Percentiles rank a stretch among this genome's conserved stretches.
phyloP scores from a whole-genome alignment of 2,113 vertebrate species.

The Seriola rivoliana region DNA sequence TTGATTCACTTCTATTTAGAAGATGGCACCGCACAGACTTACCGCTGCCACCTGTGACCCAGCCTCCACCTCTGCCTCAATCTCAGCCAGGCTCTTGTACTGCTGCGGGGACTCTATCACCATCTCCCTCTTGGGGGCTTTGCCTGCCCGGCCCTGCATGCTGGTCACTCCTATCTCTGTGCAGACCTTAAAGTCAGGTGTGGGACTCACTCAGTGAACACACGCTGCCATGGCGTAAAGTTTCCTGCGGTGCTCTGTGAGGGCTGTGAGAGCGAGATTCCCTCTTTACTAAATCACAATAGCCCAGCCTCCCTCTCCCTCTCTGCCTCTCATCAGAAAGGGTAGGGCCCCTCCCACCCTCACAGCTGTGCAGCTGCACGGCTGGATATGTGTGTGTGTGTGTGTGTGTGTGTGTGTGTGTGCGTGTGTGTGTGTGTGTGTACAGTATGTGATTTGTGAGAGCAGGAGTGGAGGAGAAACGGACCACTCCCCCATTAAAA shows the following conservation, averaged over 20 bases:
- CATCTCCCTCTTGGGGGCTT: slow-evolving; percentile 89
- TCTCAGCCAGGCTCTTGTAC: slow-evolving; percentile 85
- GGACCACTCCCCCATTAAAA: slow-evolving; percentile 67
- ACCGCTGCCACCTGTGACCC: slow-evolving; percentile 85
- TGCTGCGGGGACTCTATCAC: slow-evolving; percentile 88
- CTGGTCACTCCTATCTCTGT: slow-evolving; percentile 47
- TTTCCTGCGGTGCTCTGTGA: slow-evolving; percentile 19
- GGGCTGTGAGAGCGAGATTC: slow-evolving; percentile 49
- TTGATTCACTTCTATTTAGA: not conserved
- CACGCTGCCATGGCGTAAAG: slow-evolving; percentile 46
- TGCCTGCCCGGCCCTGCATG: slow-evolving; percentile 91
- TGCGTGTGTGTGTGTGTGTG: slow-evolving; percentile 27
- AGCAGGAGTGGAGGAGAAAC: slow-evolving; percentile 34
- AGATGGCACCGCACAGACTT: slow-evolving; percentile 74
- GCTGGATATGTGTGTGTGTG: slow-evolving; percentile 25
- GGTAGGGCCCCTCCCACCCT: slow-evolving; percentile 77
- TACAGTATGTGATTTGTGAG: slow-evolving; percentile 54
- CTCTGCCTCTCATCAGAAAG: slow-evolving; percentile 64
- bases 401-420: slow-evolving; percentile 24
- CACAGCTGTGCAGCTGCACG: slow-evolving; percentile 77
- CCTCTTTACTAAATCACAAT: slow-evolving; percentile 58
- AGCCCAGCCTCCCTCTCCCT: slow-evolving; percentile 55
- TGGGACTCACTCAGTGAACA: slow-evolving; percentile 3
- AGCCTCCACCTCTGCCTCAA: slow-evolving; percentile 86
- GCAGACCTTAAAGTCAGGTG: slow-evolving; percentile 31